Percentiles rank a stretch among this genome's conserved stretches.
Conservation (phyloP, 1,140 invertebrate genomes). For the Pseudomyrmex dendroicus region DNA sequence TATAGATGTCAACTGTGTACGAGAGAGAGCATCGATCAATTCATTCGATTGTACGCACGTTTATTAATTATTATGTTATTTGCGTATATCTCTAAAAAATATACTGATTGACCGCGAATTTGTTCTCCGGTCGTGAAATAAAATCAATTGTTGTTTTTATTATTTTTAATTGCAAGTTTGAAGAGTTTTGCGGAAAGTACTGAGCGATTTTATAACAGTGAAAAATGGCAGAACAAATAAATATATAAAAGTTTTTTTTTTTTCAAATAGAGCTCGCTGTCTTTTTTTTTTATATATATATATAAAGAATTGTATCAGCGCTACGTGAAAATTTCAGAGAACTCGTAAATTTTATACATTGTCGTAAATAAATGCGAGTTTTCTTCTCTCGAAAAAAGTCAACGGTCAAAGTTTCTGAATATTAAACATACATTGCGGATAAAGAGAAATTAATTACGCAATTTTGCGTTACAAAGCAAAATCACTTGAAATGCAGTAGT, state of each 20-base stretch:
- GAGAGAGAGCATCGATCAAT: too few relatives aligned
- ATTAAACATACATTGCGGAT: too few relatives aligned
- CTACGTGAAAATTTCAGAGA: not conserved
- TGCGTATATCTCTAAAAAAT: not conserved
- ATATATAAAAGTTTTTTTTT: not conserved
- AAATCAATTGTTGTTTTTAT: not conserved
- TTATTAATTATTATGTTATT: too few relatives aligned
- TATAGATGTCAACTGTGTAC: too few relatives aligned
- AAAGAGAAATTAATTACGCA: too few relatives aligned
- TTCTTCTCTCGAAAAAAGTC: not conserved
- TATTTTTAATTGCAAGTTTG: slow-evolving; percentile 4
- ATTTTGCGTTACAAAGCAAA: too few relatives aligned
- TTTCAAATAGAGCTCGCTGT: slow-evolving; percentile 25
- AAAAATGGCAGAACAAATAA: too few relatives aligned
- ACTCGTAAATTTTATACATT: not conserved
- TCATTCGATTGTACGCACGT: too few relatives aligned
- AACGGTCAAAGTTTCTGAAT: too few relatives aligned
- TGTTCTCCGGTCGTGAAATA: not conserved
- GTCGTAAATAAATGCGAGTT: not conserved
- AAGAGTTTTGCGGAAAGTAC: slow-evolving; percentile 4
- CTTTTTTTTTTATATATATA: not conserved
- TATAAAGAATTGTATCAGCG: not conserved
- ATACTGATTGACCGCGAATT: not conserved
- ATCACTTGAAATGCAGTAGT: not conserved
- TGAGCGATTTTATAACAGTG: slow-evolving; percentile 25